phyloP scores from a whole-genome alignment of 1,140 invertebrate genomes.

The Gonioctena quinquepunctata region DNA sequence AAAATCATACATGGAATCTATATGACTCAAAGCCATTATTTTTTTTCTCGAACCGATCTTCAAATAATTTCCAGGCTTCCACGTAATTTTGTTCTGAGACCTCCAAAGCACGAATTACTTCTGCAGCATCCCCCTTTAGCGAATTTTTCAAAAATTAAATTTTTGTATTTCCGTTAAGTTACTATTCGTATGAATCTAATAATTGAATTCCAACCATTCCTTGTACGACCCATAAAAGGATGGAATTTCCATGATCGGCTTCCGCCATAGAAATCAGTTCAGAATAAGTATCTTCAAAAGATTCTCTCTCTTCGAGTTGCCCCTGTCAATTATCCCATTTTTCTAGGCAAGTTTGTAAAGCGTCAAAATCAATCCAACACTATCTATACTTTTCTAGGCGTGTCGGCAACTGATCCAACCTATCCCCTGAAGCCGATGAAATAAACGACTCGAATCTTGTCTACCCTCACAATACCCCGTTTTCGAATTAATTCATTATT shows the following conservation, averaged over 20 bases:
- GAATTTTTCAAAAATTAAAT: slow-evolving; percentile 20
- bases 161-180: slow-evolving; percentile 20
- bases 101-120: slow-evolving; percentile 22
- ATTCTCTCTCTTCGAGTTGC: background rate
- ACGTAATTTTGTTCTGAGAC: slow-evolving; percentile 16
- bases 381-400: background rate
- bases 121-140: slow-evolving; percentile 2
- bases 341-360: background rate
- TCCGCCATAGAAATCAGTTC: background rate
- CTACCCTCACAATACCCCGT: background rate
- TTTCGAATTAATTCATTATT: background rate
- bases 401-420: background rate
- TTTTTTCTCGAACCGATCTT: slow-evolving; percentile 23
- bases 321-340: background rate
- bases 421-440: background rate
- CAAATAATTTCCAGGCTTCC: slow-evolving; percentile 15
- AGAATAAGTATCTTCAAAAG: background rate
- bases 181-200: slow-evolving; percentile 16
- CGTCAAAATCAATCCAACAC: background rate
- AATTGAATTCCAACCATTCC: slow-evolving; percentile 18
- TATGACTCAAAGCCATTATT: slow-evolving; percentile 12
- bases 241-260: slow-evolving; percentile 13
- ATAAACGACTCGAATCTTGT: background rate
- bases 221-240: slow-evolving; percentile 17
- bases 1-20: slow-evolving; percentile 13